Base-by-base conservation (phyloP, 1,140 invertebrate genomes). In the Streblospio benedicti region DNA sequence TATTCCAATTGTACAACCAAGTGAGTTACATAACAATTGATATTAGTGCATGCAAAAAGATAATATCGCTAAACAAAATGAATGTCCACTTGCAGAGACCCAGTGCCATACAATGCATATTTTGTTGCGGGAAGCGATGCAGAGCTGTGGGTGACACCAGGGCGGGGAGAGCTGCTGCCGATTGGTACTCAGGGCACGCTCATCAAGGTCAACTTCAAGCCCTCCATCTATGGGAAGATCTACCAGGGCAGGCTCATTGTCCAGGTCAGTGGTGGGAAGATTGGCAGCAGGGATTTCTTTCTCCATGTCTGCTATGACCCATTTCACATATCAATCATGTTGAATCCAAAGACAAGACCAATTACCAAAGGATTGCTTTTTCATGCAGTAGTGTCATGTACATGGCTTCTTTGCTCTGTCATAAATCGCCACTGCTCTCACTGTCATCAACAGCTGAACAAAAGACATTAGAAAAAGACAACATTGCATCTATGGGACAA, bases 211-310 rank as follows among this genome's bases (percentile, higher is more conserved):
- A 63, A 55, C 33, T 78, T 77, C 59, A 61, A 59, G 45, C 76
- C 76, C 14, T 59, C 60, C 20, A 60, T 70, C 4, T 78, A 78
- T 59, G 76, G 75, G n/a, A 75, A 76, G 66, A 54, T 71, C 0
- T 73, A 73, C 56, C 63, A 67, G 27, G 74, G 66, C 2, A 72
- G 71, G 63, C 63, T 78, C 1, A 61, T 76, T 38, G 62, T 78
- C 23, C 71, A 75, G 69, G 76, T 78, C 69, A 59, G 58, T n/a
- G n/a, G n/a, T 53, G 30, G n/a, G 31, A 6, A 12, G 28, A 28
- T 27, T 14, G 50, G 12, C 12, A 28, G 20, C 9, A 9, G n/a
- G n/a, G n/a, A n/a, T n/a, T n/a, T n/a, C n/a, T n/a, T n/a, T n/a
- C n/a, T n/a, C n/a, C n/a, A 16, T 16, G 16, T 16, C 38, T 16